Evolutionary conservation across 2,113 vertebrate genomes (phyloP).

Genomic region (Hemibagrus wyckioides): DNA sequence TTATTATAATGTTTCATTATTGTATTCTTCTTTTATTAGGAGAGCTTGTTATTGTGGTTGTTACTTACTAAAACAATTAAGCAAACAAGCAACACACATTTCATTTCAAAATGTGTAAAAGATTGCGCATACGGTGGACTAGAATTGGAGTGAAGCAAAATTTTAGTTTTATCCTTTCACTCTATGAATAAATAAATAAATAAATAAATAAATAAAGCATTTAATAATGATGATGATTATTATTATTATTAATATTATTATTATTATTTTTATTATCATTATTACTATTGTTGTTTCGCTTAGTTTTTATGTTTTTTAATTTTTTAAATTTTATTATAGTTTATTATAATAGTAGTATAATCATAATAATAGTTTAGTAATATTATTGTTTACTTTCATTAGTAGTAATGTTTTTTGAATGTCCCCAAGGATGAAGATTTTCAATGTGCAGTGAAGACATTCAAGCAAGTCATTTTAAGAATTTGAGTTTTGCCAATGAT

Average conservation of each 20-base stretch:
- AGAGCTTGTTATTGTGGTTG: background rate
- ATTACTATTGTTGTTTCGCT: too few species aligned
- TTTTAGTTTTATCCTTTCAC: too few species aligned
- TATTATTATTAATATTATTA: too few species aligned
- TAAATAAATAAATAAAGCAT: background rate
- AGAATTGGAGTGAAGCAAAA: too few species aligned
- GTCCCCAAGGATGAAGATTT: background rate
- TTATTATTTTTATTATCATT: too few species aligned
- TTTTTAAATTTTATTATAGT: too few species aligned
- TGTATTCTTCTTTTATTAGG: background rate
- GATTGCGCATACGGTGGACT: too few species aligned
- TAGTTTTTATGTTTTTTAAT: too few species aligned
- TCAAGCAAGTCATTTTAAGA: background rate
- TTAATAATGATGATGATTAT: background rate
- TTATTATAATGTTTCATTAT: background rate
- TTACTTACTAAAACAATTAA: background rate
- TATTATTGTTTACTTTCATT: background rate
- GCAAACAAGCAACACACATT: too few species aligned
- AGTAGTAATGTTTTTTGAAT: background rate
- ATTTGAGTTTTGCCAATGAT: constrained; percentile 5
- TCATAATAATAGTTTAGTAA: background rate
- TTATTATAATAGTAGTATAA: background rate
- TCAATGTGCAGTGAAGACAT: background rate
- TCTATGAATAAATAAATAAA: too few species aligned
- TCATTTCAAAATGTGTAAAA: background rate